Evolutionary conservation across 2,797 vertebrate species (phyloP), one percentile per base, ranked within the genome.

Genomic region (Clarias fuscus): DNA sequence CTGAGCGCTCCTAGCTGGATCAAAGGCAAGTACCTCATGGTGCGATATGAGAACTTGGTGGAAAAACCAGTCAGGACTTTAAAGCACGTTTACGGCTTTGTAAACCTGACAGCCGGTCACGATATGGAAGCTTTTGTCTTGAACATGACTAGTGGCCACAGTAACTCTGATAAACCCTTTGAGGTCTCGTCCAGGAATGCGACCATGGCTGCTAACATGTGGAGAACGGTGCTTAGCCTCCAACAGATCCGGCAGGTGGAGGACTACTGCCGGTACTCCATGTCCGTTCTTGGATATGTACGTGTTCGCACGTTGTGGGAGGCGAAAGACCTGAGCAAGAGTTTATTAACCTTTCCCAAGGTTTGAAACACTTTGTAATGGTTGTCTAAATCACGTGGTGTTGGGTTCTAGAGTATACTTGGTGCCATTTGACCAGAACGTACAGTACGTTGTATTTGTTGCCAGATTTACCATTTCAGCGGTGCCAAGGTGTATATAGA

Each of bases 161-260:
- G 95, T 82, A 97, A 97, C 58, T 97, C 97, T 24, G 97, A 96
- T 1, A 98, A 98, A 92, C 98, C 98, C 22, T 99, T 99, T 27
- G 96, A 98, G 86, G 98, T 99, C 27, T 99, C 98, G 0, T 97
- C 98, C 43, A 94, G 98, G 88, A 99, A 99, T 0, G 98, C 97
- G 88, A 98, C 97, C 4, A 96, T 97, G 90, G 97, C 97, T 0
- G 97, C 97, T 65, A 98, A 95, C 0, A 97, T 97, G 0, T 99
- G 98, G 98, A 96, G 98, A 92, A 98, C 96, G 88, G 96, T 97
- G 5, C 96, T 99, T 72, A 97, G 95, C 93, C 98, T 97, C 90
- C 96, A 97, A 89, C 97, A 99, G 95, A 98, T 99, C 91, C 97
- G 97, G 92, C 98, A 99, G 91, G 97, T 99, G 37, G 98, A 99